Base-by-base conservation (phyloP, 1,140 invertebrate species). In the Batillaria attramentaria region DNA sequence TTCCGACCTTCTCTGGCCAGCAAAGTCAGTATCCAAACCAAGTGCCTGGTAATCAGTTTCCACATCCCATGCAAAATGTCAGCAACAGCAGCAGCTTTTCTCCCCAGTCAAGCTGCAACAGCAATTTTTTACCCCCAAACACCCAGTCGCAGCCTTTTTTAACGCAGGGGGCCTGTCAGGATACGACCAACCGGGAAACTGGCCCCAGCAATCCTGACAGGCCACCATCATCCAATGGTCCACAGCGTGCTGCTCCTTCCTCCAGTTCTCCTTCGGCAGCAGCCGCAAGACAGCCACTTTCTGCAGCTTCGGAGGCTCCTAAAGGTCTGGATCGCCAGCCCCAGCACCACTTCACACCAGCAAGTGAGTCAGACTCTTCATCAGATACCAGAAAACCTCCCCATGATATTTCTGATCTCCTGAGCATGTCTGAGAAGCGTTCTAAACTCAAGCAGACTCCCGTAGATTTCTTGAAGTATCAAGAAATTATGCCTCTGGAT, bases 141-240 rank as follows among this genome's bases (percentile, higher is more conserved):
- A 37, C n/a, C 20, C 68, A 46, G 24, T 20, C 39, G 10, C 43
- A 70, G 43, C 68, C 57, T 70, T 70, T 70, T 70, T 70, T 70
- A 70, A 39, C 43, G 31, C 68, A 70, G 68, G 68, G 18, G 68
- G 68, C 68, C 68, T 70, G 68, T 70, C 68, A 70, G 68, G 42
- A 39, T 70, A 46, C 39, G 68, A 70, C 68, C 68, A 46, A 24
- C 20, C 31, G 24, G 8, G 4, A 60, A 6, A 60, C 20, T n/a
- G 57, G 57, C 57, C 24, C 43, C 8, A 43, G 50, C 41, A 39
- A 16, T 5, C 68, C 68, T 70, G 68, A 70, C 68, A 70, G 68
- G 68, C 68, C 68, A 37, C 4, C 16, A 70, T 31, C 28, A 43
- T 31, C 6, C 31, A 28, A 60, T 60, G 8, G 4, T 4, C 31